These are phyloP conservation scores for Agelaius tricolor DNA, from an alignment of 2,113 vertebrate genomes.

Conservation along the genomic window DNA sequence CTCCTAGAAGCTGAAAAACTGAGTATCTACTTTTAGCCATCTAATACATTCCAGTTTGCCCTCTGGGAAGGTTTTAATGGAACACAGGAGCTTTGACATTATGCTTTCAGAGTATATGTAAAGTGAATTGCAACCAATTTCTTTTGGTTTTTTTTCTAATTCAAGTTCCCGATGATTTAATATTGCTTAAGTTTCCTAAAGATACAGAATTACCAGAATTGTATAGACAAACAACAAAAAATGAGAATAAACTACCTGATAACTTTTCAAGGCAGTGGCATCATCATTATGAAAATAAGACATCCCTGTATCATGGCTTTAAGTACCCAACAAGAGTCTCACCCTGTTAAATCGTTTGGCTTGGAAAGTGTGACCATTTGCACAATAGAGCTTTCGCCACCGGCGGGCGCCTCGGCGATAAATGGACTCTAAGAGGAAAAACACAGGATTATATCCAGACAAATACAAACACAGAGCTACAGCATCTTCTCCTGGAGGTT, in stretches of 20 bases:
- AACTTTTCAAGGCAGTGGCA: slow-evolving; percentile 5
- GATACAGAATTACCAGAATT: neutral
- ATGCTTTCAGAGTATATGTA: neutral
- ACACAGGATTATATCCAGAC: slow-evolving; percentile 44
- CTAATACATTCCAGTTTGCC: neutral
- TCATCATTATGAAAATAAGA: neutral
- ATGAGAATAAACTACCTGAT: neutral
- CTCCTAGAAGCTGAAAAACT: neutral
- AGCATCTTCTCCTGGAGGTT: neutral
- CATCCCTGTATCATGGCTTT: slow-evolving; percentile 19
- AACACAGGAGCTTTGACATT: neutral
- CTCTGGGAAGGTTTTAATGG: neutral
- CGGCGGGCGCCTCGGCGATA: slow-evolving; percentile 94
- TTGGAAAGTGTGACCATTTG: slow-evolving; percentile 97
- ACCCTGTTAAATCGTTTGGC: slow-evolving; percentile 99
- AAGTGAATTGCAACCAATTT: neutral
- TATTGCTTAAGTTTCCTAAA: neutral
- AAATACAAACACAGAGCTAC: slow-evolving; percentile 6
- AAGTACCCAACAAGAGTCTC: slow-evolving; percentile 49
- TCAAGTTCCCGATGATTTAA: neutral
- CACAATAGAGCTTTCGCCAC: slow-evolving; percentile 98
- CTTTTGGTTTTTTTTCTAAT: neutral
- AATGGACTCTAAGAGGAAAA: slow-evolving; percentile 89
- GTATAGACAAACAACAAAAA: neutral
- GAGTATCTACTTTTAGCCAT: neutral